Evolutionary conservation across 37 sponge, comb jelly and placozoan species (phyloP).

Genomic region (Agelas oroides): DNA sequence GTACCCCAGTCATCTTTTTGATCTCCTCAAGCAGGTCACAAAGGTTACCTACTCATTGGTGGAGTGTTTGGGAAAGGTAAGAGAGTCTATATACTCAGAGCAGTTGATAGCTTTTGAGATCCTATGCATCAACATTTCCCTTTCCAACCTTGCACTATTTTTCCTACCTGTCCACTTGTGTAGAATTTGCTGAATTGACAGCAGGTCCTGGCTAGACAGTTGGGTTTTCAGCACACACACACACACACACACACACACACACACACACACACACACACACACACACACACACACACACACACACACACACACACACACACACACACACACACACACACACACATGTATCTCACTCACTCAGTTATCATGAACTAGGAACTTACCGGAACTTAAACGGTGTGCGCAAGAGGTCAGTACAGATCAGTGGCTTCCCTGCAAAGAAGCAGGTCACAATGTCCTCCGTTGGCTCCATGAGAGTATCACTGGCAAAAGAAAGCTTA

Average conservation of each 20-base stretch:
- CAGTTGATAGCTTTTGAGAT: too few relatives aligned
- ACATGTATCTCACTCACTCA: too few relatives aligned
- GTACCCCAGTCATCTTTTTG: conserved; percentile 36
- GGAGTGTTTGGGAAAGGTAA: too few relatives aligned
- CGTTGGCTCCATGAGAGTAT: background rate
- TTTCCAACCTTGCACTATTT: conserved; percentile 7
- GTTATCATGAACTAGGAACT: too few relatives aligned
- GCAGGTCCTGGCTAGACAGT: conserved; percentile 22
- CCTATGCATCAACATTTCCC: too few relatives aligned
- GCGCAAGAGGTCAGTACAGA: conserved; percentile 30
- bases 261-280: too few relatives aligned
- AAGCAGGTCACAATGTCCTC: conserved; percentile 66
- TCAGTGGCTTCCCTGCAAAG: conserved; percentile 78
- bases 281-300: too few relatives aligned
- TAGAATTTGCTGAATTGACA: conserved; percentile 27
- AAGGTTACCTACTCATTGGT: background rate
- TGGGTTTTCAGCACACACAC: conserved; percentile 65
- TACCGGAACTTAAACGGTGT: conserved; percentile 66
- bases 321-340: too few relatives aligned
- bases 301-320: too few relatives aligned
- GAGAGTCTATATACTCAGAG: too few relatives aligned
- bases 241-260: conserved; percentile 63
- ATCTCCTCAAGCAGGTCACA: conserved; percentile 33
- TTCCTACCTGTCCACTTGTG: background rate
- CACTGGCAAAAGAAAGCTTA: background rate